A percentile compares a stretch with the other conserved stretches of the same genome.
Conservation (phyloP, 2,888 invertebrate genomes). For the Bombylius discolor region DNA sequence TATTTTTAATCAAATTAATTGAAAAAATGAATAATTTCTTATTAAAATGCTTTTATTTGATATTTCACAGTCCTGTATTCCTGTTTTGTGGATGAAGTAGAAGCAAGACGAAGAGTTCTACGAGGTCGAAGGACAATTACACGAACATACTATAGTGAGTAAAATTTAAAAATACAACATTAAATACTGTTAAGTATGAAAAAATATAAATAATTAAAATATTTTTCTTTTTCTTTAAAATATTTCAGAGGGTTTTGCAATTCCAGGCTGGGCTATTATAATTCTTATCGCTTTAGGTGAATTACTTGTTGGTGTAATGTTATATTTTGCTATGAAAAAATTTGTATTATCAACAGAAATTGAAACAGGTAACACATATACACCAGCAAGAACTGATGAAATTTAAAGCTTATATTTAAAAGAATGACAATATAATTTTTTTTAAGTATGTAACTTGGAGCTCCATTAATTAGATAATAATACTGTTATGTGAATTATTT, state of each 20-base stretch:
- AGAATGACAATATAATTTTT: no score
- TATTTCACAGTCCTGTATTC: conserved; percentile 49
- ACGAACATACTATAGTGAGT: conserved; percentile 64
- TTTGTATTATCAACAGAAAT: conserved; percentile 41
- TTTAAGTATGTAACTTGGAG: no score
- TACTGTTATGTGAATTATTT: no score
- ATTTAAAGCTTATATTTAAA: not conserved
- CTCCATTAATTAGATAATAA: no score
- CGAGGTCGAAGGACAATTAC: conserved; percentile 67
- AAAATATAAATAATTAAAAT: not conserved
- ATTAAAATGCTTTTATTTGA: no score
- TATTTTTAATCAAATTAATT: no score
- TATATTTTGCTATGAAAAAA: conserved; percentile 57
- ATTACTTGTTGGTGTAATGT: conserved; percentile 52
- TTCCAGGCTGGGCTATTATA: conserved; percentile 68
- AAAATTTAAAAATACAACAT: conserved; percentile 17
- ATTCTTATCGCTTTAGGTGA: conserved; percentile 55
- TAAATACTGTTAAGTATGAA: not conserved
- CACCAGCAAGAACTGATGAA: conserved; percentile 30
- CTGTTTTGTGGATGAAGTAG: conserved; percentile 54
- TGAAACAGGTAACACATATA: conserved; percentile 29
- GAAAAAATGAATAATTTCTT: no score
- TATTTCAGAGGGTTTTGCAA: conserved; percentile 48
- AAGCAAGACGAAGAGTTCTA: conserved; percentile 65
- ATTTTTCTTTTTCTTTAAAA: not conserved